Evolutionary conservation across 2,113 vertebrate genomes (phyloP), one percentile per base, ranked within the genome.

Genomic region (Micromys minutus): DNA sequence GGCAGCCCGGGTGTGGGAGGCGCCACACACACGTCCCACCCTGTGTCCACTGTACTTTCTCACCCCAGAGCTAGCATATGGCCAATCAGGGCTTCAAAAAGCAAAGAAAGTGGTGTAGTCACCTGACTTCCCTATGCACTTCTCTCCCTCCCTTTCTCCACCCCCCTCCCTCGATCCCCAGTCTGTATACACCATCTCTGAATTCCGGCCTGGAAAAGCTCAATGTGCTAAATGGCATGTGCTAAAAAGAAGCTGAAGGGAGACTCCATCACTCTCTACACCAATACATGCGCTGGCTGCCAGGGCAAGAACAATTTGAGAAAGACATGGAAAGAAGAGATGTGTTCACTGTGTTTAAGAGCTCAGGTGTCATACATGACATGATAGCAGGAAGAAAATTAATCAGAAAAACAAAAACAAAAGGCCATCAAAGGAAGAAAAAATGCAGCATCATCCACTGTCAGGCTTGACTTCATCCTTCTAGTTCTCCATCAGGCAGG

Each of bases 1-100:
- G 67, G 12, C 2, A 12, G 11, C 24, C 4, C 13, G 47, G 31
- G 11, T 2, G 0, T 2, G 24, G 50, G 47, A 52, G 39, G 34
- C 39, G 21, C 47, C 59, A 16, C 2, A 39, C 9, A 21, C 17
- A 61, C 21, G 17, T 7, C 22, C 12, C 1, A 31, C 50, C 36
- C 31, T 31, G 7, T 71, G 31, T 9, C 69, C 22, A 39, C 61
- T 7, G 0, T 8, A 9, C 0, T 5, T 39, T 31, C 0, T n/a
- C 47, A 42, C 7, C 36, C 55, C 29, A 24, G 47, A 7, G 61
- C 10, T 45, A 24, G 57, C 77, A 6, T 0, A 6, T 0, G 1
- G 36, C 65, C 65, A 50, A 12, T 63, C 3, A 0, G 6, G 1
- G 15, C 0, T 2, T 50, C 47, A 19, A 42, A 59, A 31, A 42